Base-by-base conservation (phyloP, 2,888 invertebrate species). In the Odontocolon sp. region DNA sequence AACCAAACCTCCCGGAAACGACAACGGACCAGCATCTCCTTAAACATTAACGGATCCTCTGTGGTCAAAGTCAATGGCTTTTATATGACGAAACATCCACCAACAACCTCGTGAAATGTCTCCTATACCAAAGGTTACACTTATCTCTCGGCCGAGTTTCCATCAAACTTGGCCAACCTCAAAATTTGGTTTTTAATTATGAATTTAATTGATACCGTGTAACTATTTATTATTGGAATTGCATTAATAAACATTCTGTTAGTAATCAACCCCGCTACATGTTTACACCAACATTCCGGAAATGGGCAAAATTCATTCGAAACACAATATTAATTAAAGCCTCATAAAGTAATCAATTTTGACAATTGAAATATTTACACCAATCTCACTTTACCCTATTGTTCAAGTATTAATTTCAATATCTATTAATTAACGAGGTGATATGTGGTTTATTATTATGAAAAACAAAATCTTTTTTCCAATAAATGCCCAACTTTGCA, bases 21-120 rank as follows among this genome's bases (percentile, higher is more conserved):
- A 5, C 33, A 26, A 57, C 11, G 52, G 6, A 72, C 31, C 72
- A 23, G 33, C 38, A 23, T 45, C 67, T 21, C 11, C 59, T 42
- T 77, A 64, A 68, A 59, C 3, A 45, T 52, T 23, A 14, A 28
- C 21, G 26, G 26, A 45, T 21, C 28, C 18, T 36, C n/a, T 26
- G 9, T 16, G 31, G n/a, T 14, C 14, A 42, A 57, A 21, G 28
- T 5, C 3, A 33, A 52, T 52, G 56, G 23, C 26, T 16, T 38
- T n/a, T 3, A 64, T n/a, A 52, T 9, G 3, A 16, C 14, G 57
- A 42, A 68, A 40, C 57, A 33, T 45, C 36, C 33, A n/a, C 14
- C n/a, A n/a, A n/a, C n/a, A n/a, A n/a, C n/a, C n/a, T n/a, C n/a
- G n/a, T n/a, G n/a, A n/a, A n/a, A n/a, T n/a, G n/a, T n/a, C n/a